phyloP scores from a whole-genome alignment of 2,797 vertebrate species.

The Coregonus ussuriensis region DNA sequence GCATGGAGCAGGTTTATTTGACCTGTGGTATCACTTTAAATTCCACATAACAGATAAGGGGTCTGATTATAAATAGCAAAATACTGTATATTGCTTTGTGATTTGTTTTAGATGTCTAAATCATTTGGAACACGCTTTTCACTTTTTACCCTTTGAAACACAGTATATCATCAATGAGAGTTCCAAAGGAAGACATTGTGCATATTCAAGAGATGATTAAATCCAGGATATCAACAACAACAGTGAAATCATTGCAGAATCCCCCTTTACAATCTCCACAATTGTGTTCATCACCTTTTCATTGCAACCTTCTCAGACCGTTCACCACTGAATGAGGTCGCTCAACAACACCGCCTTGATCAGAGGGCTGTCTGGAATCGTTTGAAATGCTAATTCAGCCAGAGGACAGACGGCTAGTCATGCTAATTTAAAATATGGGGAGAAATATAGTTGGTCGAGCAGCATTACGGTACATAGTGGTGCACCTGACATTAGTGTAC shows the following conservation, averaged over 20 bases:
- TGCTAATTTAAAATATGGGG: constrained; percentile 24
- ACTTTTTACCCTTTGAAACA: constrained; percentile 1
- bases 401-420: constrained; percentile 28
- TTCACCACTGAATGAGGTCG: constrained; percentile 21
- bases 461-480: background rate
- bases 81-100: background rate
- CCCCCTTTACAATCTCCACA: background rate
- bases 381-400: constrained; percentile 52
- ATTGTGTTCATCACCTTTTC: background rate
- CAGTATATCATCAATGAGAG: background rate
- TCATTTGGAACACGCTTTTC: background rate
- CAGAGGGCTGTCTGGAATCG: constrained; percentile 15
- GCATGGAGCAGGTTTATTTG: background rate
- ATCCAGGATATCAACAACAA: background rate
- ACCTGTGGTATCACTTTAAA: background rate
- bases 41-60: background rate
- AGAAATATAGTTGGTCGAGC: background rate
- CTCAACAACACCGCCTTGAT: constrained; percentile 30
- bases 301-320: background rate
- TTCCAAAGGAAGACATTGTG: background rate
- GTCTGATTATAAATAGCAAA: background rate
- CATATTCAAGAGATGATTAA: constrained; percentile 1
- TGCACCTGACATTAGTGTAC: background rate
- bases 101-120: background rate
- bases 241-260: background rate